Percentiles rank a stretch among this genome's conserved stretches.
These are phyloP conservation scores for Climacteris rufus DNA, from an alignment of 2,113 vertebrate genomes.

Conservation along the genomic window DNA sequence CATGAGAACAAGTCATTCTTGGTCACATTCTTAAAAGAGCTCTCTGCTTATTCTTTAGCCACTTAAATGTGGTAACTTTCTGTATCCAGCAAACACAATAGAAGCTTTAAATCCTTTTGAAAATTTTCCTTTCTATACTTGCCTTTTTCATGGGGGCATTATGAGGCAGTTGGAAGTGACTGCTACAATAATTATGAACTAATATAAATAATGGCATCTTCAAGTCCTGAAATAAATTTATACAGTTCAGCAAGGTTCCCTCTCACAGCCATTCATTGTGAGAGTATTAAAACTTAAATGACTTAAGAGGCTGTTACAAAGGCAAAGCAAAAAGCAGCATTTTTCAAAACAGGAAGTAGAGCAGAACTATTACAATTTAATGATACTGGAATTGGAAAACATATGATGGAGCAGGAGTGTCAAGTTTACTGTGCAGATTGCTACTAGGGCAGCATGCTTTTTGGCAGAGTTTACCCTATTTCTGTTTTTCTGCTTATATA, in stretches of 20 bases:
- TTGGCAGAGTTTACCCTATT: constrained; percentile 41
- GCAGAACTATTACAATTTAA: constrained; percentile 58
- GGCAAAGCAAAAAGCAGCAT: constrained; percentile 19
- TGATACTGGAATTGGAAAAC: constrained; percentile 34
- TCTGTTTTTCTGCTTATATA: constrained; percentile 44
- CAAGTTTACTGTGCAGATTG: constrained; percentile 10
- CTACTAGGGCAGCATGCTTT: constrained; percentile 5
- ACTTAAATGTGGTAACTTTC: neutral
- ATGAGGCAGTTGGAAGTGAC: neutral
- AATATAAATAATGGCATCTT: constrained; percentile 33
- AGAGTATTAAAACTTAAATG: constrained; percentile 40
- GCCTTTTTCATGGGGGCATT: neutral
- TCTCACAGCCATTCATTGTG: neutral
- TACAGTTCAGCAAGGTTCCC: neutral
- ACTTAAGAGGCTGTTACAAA: constrained; percentile 42
- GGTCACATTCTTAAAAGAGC: neutral
- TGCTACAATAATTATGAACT: constrained; percentile 8
- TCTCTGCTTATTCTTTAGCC: neutral
- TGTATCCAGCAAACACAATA: neutral
- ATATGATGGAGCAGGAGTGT: constrained; percentile 28
- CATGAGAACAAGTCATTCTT: neutral
- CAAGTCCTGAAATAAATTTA: constrained; percentile 14
- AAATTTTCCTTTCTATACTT: constrained; percentile 7
- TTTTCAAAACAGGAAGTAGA: constrained; percentile 58
- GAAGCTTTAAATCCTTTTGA: neutral